Evolutionary conservation across 2,797 vertebrate genomes (phyloP).

Genomic region (Phalanger gymnotis): DNA sequence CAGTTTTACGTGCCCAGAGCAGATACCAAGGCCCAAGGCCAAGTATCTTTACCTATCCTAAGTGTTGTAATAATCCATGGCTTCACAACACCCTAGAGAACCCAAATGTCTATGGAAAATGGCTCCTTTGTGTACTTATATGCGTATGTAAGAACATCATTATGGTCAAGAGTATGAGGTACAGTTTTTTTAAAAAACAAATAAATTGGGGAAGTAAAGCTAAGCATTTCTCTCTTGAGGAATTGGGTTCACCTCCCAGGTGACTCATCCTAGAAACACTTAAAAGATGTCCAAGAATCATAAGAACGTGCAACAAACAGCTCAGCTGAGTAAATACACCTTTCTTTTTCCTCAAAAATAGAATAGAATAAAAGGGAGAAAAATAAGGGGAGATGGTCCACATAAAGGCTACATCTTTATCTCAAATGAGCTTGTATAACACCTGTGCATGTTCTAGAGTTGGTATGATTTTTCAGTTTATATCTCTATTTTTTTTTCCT

Average conservation of each 20-base stretch:
- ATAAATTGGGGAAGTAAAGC: conserved; percentile 61
- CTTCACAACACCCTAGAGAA: conserved; percentile 78
- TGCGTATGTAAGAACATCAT: conserved; percentile 67
- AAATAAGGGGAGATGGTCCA: background rate
- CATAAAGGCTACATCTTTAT: background rate
- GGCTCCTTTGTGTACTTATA: conserved; percentile 81
- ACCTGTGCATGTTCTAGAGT: background rate
- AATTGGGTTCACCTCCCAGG: background rate
- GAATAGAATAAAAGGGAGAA: background rate
- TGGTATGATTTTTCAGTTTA: background rate
- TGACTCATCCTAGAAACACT: conserved; percentile 43
- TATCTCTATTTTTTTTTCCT: background rate
- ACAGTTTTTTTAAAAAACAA: conserved; percentile 31
- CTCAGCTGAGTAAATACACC: background rate
- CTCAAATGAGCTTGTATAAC: background rate
- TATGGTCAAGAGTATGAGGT: conserved; percentile 19
- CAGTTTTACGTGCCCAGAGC: conserved; percentile 74
- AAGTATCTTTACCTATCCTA: conserved; percentile 72
- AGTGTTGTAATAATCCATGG: conserved; percentile 76
- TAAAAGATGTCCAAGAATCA: conserved; percentile 1
- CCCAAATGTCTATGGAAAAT: conserved; percentile 76
- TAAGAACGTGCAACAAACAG: background rate
- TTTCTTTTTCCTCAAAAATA: background rate
- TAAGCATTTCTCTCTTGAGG: conserved; percentile 57
- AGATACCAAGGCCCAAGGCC: conserved; percentile 78